Evolutionary conservation across 2,888 invertebrate species (phyloP), one percentile per base, ranked within the genome.

Genomic region (Drosophila gaucha): DNA sequence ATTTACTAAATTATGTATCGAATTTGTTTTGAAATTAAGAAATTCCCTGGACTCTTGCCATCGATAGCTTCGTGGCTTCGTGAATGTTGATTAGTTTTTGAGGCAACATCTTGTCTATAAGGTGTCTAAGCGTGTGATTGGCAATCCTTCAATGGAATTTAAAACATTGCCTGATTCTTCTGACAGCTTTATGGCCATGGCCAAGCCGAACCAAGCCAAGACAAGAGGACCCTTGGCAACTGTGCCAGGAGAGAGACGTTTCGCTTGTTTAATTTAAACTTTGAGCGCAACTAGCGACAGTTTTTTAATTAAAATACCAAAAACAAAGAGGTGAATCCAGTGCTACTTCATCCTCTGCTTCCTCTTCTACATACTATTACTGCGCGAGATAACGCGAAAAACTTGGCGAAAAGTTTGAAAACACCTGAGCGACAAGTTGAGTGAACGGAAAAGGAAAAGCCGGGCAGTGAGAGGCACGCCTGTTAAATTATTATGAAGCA

Each of bases 271-370:
- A 85, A 88, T 88, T 88, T 88, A 88, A 85, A 88, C 87, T 85
- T 85, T 62, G 58, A 68, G 71, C 74, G 65, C 71, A 87, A 88
- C 85, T 85, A 86, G 78, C 86, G 88, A 85, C 87, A 84, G 88
- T 88, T 88, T 84, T 87, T 85, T 85, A 85, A 85, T 85, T 85
- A 85, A 84, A 88, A 84, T 84, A 84, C 84, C 85, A 80, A 84
- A 86, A 83, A 82, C 86, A 82, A 86, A 86, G 80, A 67, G 56
- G n/a, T 46, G 62, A 64, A 57, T 71, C 54, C 59, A 64, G 68
- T 52, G 54, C 60, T 38, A 12, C 52, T 52, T 26, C 9, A 28
- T 38, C 38, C 35, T 8, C 35, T n/a, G 18, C 39, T 41, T 16
- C 35, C 50, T 18, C 33, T 14, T 16, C 54, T 51, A 16, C 46